These are phyloP conservation scores for Pollenia amentaria DNA, from an alignment of 2,888 invertebrate species.

Conservation along the genomic window DNA sequence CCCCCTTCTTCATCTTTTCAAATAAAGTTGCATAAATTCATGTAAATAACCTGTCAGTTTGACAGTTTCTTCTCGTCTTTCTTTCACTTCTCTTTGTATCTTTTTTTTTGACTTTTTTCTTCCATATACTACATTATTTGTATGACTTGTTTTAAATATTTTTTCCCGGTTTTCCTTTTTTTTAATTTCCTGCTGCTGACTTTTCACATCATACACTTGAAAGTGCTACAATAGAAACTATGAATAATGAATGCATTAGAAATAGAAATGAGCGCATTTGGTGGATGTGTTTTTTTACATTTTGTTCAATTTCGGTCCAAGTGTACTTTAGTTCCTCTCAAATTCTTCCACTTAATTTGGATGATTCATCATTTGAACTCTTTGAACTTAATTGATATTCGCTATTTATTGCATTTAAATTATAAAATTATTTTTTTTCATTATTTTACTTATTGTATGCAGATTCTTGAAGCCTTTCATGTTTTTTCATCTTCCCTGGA, in stretches of 20 bases:
- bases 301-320: not conserved
- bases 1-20: constrained; percentile 19
- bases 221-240: constrained; percentile 24
- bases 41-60: constrained; percentile 44
- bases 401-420: not conserved
- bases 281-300: not conserved
- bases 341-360: constrained; percentile 14
- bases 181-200: not conserved
- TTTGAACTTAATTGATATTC: not conserved
- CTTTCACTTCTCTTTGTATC: constrained; percentile 1
- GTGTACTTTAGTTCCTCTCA: constrained; percentile 41
- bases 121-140: not conserved
- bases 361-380: constrained; percentile 31
- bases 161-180: constrained; percentile 25
- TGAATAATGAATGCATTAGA: not conserved
- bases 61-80: constrained; percentile 10
- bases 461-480: no score
- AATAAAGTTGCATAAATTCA: not conserved
- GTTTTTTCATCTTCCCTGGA: not conserved
- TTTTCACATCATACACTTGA: constrained; percentile 28
- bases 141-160: not conserved
- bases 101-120: not conserved
- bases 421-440: not conserved
- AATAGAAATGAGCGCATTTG: constrained; percentile 40
- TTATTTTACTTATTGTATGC: no score